These are phyloP conservation scores for Leptopterna dolabrata DNA, from an alignment of 2,888 invertebrate genomes.

Conservation along the genomic window DNA sequence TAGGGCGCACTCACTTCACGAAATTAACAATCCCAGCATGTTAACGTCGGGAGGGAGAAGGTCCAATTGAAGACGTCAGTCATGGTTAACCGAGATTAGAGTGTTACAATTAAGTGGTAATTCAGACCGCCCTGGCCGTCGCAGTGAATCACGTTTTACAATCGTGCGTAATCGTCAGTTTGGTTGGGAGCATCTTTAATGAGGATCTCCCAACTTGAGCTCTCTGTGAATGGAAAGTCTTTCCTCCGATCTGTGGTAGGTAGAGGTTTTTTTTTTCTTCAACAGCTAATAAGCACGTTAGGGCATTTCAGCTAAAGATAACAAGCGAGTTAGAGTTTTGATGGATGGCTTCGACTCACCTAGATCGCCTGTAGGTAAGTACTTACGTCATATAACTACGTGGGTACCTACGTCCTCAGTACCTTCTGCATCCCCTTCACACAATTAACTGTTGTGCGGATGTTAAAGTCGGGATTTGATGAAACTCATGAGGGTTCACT, in stretches of 20 bases:
- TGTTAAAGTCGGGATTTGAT: too few species aligned
- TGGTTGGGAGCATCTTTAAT: constrained; percentile 3
- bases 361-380: not conserved
- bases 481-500: too few species aligned
- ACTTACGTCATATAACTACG: too few species aligned
- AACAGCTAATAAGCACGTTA: not conserved
- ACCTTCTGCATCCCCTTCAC: too few species aligned
- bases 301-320: not conserved
- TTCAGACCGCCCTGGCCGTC: constrained; percentile 29
- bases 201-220: constrained; percentile 12
- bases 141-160: constrained; percentile 26
- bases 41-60: not conserved
- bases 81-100: constrained; percentile 33
- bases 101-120: constrained; percentile 42
- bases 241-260: not conserved
- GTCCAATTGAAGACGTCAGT: constrained; percentile 29
- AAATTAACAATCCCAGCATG: constrained; percentile 27
- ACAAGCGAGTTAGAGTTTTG: not conserved
- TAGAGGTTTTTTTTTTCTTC: not conserved
- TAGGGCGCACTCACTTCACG: not conserved
- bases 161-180: constrained; percentile 33
- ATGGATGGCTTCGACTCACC: not conserved
- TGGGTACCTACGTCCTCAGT: too few species aligned
- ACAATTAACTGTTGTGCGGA: too few species aligned
- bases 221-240: not conserved